Conservation (phyloP, 2,888 invertebrate genomes). For the Anoplius nigerrimus region DNA sequence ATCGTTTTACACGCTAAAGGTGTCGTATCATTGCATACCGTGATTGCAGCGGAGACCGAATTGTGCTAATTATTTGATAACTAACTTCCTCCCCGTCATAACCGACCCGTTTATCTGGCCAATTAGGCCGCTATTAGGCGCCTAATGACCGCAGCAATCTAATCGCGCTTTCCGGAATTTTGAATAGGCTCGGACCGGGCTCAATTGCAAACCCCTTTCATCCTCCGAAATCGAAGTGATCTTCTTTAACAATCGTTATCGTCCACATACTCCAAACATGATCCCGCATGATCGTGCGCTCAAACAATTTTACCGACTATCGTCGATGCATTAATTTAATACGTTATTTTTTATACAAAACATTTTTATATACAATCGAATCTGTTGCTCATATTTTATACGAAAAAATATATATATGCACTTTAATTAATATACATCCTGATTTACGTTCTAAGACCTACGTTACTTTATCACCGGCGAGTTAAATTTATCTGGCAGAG, state of each 20-base stretch:
- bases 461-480: too few relatives aligned
- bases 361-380: constrained; percentile 2
- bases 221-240: neutral
- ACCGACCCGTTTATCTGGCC: constrained; percentile 36
- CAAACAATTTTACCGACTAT: too few relatives aligned
- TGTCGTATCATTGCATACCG: too few relatives aligned
- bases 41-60: neutral
- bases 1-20: too few relatives aligned
- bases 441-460: neutral
- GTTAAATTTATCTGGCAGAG: too few relatives aligned
- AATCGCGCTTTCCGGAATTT: constrained; percentile 23
- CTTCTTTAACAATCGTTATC: too few relatives aligned
- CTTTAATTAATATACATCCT: too few relatives aligned
- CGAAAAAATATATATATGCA: neutral
- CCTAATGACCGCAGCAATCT: constrained; percentile 35
- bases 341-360: constrained; percentile 3
- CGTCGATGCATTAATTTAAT: neutral
- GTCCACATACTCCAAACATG: too few relatives aligned
- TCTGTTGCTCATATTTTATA: constrained; percentile 15
- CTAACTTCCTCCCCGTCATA: constrained; percentile 34
- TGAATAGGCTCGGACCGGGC: constrained; percentile 9
- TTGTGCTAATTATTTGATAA: constrained; percentile 39
- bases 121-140: constrained; percentile 47
- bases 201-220: constrained; percentile 2
- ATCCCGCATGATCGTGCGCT: too few relatives aligned